Evolutionary conservation across 2,888 invertebrate genomes (phyloP).

Genomic region (Agrilus cyanescens): DNA sequence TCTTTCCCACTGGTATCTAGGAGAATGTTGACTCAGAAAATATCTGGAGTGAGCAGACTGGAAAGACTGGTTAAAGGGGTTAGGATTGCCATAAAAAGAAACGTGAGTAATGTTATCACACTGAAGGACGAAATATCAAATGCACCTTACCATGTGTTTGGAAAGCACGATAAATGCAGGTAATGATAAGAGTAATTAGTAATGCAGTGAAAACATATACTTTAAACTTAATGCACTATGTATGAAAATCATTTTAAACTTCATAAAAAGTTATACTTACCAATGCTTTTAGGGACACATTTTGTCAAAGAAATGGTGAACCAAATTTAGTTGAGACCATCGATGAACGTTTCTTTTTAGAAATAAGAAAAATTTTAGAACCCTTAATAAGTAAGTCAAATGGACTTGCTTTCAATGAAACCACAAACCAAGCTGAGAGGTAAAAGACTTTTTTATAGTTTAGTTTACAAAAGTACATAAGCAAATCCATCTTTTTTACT

Average conservation of each 20-base stretch:
- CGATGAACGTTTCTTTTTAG: no score
- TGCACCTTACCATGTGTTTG: neutral
- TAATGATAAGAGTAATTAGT: no score
- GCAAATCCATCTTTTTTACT: neutral
- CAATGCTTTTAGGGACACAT: no score
- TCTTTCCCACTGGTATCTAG: neutral
- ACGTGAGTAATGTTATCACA: no score
- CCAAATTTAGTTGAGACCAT: no score
- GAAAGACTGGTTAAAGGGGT: constrained; percentile 2
- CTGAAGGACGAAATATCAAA: neutral
- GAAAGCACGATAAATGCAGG: neutral
- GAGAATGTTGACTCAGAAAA: neutral
- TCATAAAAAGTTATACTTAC: no score
- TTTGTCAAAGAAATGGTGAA: no score
- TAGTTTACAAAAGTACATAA: neutral
- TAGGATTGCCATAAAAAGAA: neutral
- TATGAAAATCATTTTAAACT: no score
- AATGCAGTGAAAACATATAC: no score
- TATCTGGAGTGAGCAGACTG: neutral
- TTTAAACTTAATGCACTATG: no score
- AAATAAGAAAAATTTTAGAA: neutral
- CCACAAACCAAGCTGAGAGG: constrained; percentile 1
- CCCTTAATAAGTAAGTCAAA: neutral
- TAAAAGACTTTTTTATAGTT: no score
- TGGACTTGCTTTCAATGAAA: neutral